Evolutionary conservation across 1,140 invertebrate genomes (phyloP), one percentile per base, ranked within the genome.

Genomic region (Antheraea pernyi): DNA sequence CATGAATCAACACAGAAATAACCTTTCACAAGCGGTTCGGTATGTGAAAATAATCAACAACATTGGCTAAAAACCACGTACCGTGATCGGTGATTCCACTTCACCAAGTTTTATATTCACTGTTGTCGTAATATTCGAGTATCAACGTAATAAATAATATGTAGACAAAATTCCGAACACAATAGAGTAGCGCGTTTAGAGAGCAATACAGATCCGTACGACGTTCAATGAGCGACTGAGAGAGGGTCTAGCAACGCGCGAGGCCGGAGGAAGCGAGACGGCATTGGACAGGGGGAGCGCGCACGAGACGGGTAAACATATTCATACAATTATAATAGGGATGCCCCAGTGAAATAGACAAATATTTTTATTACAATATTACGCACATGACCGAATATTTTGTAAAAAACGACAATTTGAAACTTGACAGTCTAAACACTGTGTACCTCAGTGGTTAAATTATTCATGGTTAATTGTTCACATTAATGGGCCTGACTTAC

Each of bases 1-100:
- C 84, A 90, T 91, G 87, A 91, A 91, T 91, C 90, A 89, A 91
- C 88, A 89, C 90, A 87, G 79, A 92, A 92, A 92, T 92, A 92
- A 91, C 87, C 89, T 89, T 91, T 88, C 86, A 92, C 82, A 80
- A 85, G 83, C 77, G 8, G 73, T 81, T 84, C 67, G 78, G 80
- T 85, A 87, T 85, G 78, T 85, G 72, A 82, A 85, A 85, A 81
- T 82, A 81, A 82, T 82, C 71, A 80, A 79, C 74, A 86, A 85
- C 78, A 83, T 86, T 83, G 68, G 73, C 75, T 77, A 81, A 79
- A 83, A 81, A 75, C 77, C 87, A 91, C 89, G 70, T 91, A 91
- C 89, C 89, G 86, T 84, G 81, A 88, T 85, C 85, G 83, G 80
- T 85, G 85, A 85, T 83, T 81, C 83, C 85, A 90, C 88, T 82